Evolutionary conservation across 1,140 invertebrate genomes (phyloP), one percentile per base, ranked within the genome.

Genomic region (Coboldia fuscipes): DNA sequence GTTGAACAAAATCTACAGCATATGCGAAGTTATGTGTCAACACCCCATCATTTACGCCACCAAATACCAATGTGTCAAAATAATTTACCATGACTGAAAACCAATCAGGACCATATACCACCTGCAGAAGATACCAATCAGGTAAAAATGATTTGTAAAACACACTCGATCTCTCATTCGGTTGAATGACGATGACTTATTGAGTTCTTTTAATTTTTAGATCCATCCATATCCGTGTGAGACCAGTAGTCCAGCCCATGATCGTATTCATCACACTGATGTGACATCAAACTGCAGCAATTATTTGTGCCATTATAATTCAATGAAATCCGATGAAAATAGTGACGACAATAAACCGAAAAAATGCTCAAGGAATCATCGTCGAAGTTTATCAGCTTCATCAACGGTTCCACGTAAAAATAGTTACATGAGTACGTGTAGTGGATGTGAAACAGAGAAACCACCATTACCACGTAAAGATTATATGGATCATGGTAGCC

Each of bases 1-100:
- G 67, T 64, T 53, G 61, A 58, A 57, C 46, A 48, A 54, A 54
- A 45, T 54, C 50, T 47, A 48, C 51, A 51, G 42, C 51, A 52
- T 47, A 50, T 45, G 48, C 51, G 48, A 48, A 54, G 41, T 49
- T 51, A 41, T 55, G 51, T 44, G 46, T 55, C 48, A 54, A 51
- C 38, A 50, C 52, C 51, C 51, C 52, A 54, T 55, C 52, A 53
- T 51, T 51, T 46, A 54, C 52, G 51, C 54, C 52, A 54, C 50
- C 52, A 49, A 53, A 47, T 45, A 55, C 50, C 51, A 54, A 51
- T 40, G 40, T 55, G 48, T 51, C 52, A 44, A 51, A 55, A 44
- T 51, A 55, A 43, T 50, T 51, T 50, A 48, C 52, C 52, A 51
- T 55, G 52, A 55, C 52, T 55, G 52, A 55, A 52, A 51, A 55